Conservation (phyloP, 2,113 vertebrate genomes). For the Thomomys bottae region DNA sequence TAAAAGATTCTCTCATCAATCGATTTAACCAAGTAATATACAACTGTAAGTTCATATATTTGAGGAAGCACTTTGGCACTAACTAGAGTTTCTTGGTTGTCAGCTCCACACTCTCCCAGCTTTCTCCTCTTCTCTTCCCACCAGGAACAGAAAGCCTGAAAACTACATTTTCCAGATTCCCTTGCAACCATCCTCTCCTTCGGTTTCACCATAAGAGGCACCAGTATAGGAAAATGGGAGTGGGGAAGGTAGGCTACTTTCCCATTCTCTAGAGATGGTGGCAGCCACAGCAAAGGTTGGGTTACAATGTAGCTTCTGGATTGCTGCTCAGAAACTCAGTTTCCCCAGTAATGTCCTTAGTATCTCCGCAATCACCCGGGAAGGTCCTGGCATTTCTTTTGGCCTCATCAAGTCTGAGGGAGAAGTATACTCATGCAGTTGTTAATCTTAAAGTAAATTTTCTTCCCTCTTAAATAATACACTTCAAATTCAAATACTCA, state of each 20-base stretch:
- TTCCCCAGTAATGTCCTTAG: not conserved
- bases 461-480: not conserved
- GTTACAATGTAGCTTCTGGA: not conserved
- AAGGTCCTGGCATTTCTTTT: not conserved
- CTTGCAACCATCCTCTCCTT: not conserved
- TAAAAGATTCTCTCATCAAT: not conserved
- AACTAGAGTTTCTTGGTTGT: not conserved
- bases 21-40: not conserved
- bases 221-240: not conserved
- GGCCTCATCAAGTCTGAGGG: not conserved
- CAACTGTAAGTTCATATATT: not conserved
- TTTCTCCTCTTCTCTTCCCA: not conserved
- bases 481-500: not conserved
- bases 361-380: not conserved
- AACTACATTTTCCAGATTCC: slow-evolving; percentile 7
- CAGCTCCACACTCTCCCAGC: too few relatives aligned
- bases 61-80: not conserved
- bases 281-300: not conserved
- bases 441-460: not conserved
- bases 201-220: not conserved
- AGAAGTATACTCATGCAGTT: not conserved
- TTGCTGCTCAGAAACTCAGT: not conserved
- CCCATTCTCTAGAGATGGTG: not conserved
- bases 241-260: not conserved
- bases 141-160: not conserved